Evolutionary conservation across 2,797 vertebrate genomes (phyloP), one percentile per base, ranked within the genome.

Genomic region (Micrastur ruficollis): DNA sequence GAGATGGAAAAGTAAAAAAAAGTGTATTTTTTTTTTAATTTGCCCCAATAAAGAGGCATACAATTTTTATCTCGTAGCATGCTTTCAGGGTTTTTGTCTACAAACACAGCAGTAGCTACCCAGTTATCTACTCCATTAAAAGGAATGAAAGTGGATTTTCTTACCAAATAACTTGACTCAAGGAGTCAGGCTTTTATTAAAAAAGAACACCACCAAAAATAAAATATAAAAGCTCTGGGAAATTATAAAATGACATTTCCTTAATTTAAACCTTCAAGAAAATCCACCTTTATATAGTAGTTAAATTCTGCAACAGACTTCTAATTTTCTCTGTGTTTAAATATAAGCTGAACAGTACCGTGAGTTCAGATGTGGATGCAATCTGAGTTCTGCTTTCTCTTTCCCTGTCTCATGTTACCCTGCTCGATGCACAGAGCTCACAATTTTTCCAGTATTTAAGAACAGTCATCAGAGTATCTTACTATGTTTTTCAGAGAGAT

Each of bases 401-500:
- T 65, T 68, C 47, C 61, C 34, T 63, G 63, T 62, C 59, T 53
- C 31, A 12, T 19, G 50, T 87, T 66, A 49, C 67, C 72, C 68
- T 65, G 56, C 71, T 95, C 70, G 36, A 26, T 74, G 68, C n/a
- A 62, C 31, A 86, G 92, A 91, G 65, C 44, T 55, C 38, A 87
- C 23, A 9, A 14, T 83, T 75, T 55, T 67, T 67, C 47, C 70
- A 62, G 13, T 50, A 89, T 95, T 97, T 97, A 91, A 96, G 95
- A 97, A 94, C 47, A 71, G 67, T 62, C 53, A 84, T 59, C 83
- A 94, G 81, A 82, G 44, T 46, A 84, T 90, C 66, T 95, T 88
- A 72, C 25, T 94, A 12, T 82, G 96, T 96, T 97, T 89, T 92
- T 66, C 93, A 97, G 88, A 94, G 71, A 52, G 25, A 21, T 89